These are phyloP conservation scores for Pycnomerus fuliginosus DNA, from an alignment of 2,888 invertebrate species.

Conservation along the genomic window DNA sequence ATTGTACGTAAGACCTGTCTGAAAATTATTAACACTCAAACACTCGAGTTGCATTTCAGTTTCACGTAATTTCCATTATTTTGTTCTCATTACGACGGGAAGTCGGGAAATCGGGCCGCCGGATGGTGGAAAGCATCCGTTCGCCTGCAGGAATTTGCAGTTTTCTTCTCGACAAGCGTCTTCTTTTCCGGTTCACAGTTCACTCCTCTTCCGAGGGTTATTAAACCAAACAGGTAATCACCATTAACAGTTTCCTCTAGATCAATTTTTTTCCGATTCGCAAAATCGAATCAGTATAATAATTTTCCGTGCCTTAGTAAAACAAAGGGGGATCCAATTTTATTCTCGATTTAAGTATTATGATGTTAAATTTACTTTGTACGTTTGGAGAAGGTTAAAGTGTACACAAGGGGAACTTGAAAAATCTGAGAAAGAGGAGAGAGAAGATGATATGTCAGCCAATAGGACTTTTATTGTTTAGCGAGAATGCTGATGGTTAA, in stretches of 20 bases:
- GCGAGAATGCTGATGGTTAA: too few species aligned
- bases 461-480: too few species aligned
- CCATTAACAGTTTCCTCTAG: neutral
- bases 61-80: conserved; percentile 11
- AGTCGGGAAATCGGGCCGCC: conserved; percentile 10
- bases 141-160: conserved; percentile 17
- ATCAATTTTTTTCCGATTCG: conserved; percentile 1
- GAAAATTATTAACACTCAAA: neutral
- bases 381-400: too few species aligned
- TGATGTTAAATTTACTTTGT: neutral
- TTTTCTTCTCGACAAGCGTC: conserved; percentile 10
- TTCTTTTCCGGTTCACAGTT: conserved; percentile 14
- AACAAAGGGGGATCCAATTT: neutral
- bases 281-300: conserved; percentile 3
- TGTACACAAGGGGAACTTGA: too few species aligned
- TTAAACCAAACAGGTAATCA: conserved; percentile 9
- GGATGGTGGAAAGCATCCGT: conserved; percentile 18
- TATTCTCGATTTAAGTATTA: neutral
- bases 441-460: too few species aligned
- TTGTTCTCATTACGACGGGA: conserved; percentile 15
- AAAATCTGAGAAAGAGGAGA: too few species aligned
- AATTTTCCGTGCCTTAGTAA: conserved; percentile 2
- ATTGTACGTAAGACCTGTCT: neutral
- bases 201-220: conserved; percentile 6
- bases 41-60: conserved; percentile 1